Evolutionary conservation across 2,888 invertebrate species (phyloP), one percentile per base, ranked within the genome.

Genomic region (Mechanitis messenoides): DNA sequence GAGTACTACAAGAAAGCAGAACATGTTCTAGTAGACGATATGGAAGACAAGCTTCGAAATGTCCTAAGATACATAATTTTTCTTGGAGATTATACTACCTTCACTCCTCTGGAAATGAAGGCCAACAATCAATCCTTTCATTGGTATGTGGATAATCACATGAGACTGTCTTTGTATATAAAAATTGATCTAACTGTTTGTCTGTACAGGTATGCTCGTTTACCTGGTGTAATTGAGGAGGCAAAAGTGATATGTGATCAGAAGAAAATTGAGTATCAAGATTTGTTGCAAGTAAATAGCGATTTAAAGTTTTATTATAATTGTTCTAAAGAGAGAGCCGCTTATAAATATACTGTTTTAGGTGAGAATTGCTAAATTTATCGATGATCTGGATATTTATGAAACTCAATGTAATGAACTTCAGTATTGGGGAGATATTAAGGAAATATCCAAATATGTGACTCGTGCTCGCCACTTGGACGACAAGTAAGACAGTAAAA

Each of bases 261-360:
- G 64, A 98, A 98, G 91, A 94, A 93, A 47, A 88, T 92, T 4
- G 97, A 98, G 76, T 98, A 96, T 80, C 96, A 98, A 84, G 95
- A 95, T 55, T 85, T 92, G 3, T 91, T 98, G 3, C 93, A 94
- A 81, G 93, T 85, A 74, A 59, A 9, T 3, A 2, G 42, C 42
- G 6, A 33, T 9, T 7, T 38, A 58, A 33, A 33, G 9, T 4
- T 58, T 50, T 47, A 33, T 50, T 45, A 31, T 12, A n/a, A 3
- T 20, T n/a, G n/a, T 42, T 12, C 33, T 20, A 28, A 11, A 6
- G 28, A 56, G 53, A 53, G 20, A 35, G 31, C 58, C 61, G 53
- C 45, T 54, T 33, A 45, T 6, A 53, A 46, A 12, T 3, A 50
- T 20, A 28, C 28, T n/a, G 20, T 35, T 55, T 45, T 61, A 89